A percentile compares a stretch with the other conserved stretches of the same genome.
Conservation (phyloP, 2,113 vertebrate species). For the Galeopterus variegatus region DNA sequence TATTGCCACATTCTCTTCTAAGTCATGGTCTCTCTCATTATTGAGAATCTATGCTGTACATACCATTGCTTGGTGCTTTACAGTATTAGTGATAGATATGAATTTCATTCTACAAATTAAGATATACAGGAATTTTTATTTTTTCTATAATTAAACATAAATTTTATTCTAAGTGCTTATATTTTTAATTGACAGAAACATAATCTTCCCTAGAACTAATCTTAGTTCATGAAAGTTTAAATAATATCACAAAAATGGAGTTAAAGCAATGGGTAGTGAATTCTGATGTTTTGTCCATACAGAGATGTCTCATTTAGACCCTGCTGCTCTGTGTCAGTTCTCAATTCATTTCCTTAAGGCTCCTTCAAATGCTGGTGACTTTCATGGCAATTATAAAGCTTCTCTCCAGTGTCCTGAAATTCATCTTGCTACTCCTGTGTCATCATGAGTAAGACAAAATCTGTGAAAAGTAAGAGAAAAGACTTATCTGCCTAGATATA, state of each 20-base stretch:
- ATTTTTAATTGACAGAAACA: not conserved
- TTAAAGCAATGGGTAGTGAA: not conserved
- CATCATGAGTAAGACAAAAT: not conserved
- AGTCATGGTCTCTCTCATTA: not conserved
- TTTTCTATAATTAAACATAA: not conserved
- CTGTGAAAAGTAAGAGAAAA: not conserved
- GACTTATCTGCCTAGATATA: not conserved
- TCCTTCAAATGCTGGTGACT: not conserved
- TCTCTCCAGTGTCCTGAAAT: not conserved
- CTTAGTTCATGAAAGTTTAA: not conserved
- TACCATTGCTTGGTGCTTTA: not conserved
- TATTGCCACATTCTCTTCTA: not conserved
- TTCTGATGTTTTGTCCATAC: not conserved
- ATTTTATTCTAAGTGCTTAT: not conserved
- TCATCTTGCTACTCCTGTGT: not conserved
- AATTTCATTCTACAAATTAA: not conserved
- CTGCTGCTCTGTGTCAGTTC: not conserved
- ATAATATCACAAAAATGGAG: not conserved
- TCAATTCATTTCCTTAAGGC: not conserved
- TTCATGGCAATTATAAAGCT: not conserved
- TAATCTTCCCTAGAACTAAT: not conserved
- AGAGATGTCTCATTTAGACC: not conserved
- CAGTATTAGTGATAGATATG: not conserved
- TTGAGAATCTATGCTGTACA: not conserved
- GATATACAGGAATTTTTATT: not conserved